Conservation (phyloP, 2,888 invertebrate species). For the Folsomia candida region DNA sequence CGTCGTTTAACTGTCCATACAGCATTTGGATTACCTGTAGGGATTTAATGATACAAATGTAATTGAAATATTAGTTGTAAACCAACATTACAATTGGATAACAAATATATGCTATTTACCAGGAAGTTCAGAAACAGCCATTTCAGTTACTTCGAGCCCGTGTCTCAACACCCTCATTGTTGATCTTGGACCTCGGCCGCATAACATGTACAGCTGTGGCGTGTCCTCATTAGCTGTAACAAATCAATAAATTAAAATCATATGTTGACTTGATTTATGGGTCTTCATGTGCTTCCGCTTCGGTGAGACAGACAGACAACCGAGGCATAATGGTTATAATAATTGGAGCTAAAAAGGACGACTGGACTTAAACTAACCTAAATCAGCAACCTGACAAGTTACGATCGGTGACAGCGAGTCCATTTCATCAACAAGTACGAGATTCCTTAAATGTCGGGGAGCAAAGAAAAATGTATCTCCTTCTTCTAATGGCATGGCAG, state of each 20-base stretch:
- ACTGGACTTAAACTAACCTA: slow-evolving; percentile 57
- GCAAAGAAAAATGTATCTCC: slow-evolving; percentile 99
- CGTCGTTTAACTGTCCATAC: slow-evolving; percentile 98
- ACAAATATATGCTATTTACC: too few species aligned
- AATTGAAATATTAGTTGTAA: too few species aligned
- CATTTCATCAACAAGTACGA: slow-evolving; percentile 94
- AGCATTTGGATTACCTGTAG: slow-evolving; percentile 97
- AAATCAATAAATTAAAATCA: background rate
- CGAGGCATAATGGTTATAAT: background rate
- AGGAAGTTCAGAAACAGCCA: slow-evolving; percentile 99
- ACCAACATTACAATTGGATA: too few species aligned
- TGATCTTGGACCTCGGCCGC: slow-evolving; percentile 93
- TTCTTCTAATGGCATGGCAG: slow-evolving; percentile 96
- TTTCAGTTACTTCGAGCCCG: slow-evolving; percentile 97
- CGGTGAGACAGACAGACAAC: background rate
- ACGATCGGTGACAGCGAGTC: slow-evolving; percentile 92
- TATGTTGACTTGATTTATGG: background rate
- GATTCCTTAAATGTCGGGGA: slow-evolving; percentile 85
- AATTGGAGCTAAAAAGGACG: background rate
- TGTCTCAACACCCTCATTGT: slow-evolving; percentile 89
- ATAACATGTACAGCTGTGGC: slow-evolving; percentile 93
- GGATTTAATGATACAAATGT: too few species aligned
- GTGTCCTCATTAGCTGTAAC: slow-evolving; percentile 89
- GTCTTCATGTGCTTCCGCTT: background rate
- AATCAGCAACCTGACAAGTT: slow-evolving; percentile 79